Conservation (phyloP, 2,797 vertebrate genomes). For the Euthynnus affinis region DNA sequence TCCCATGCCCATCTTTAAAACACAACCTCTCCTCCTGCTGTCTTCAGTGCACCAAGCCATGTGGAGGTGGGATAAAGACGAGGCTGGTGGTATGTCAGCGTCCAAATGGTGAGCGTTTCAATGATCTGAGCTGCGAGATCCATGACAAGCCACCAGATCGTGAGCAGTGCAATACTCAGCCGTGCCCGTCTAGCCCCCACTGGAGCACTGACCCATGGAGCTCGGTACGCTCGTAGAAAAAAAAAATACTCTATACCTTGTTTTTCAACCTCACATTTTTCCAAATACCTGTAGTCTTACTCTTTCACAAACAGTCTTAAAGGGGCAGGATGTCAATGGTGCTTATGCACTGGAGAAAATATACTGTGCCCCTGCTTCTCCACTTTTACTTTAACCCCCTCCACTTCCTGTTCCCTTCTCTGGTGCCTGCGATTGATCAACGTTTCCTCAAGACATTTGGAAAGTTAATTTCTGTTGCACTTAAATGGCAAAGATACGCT, state of each 20-base stretch:
- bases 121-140: conserved; percentile 98
- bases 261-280: conserved; percentile 64
- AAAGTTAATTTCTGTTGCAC: conserved; percentile 72
- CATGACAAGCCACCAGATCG: conserved; percentile 97
- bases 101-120: conserved; percentile 93
- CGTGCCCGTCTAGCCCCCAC: conserved; percentile 91
- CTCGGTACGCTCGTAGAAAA: conserved; percentile 94
- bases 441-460: conserved; percentile 65
- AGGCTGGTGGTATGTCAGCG: conserved; percentile 96
- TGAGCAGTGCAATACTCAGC: conserved; percentile 96
- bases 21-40: conserved; percentile 27
- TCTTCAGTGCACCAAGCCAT: conserved; percentile 93
- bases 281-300: conserved; percentile 53
- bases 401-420: conserved; percentile 60
- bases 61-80: conserved; percentile 93
- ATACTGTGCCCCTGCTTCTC: conserved; percentile 47
- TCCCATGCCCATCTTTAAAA: conserved; percentile 19
- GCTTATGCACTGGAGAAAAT: conserved; percentile 59
- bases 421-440: conserved; percentile 63
- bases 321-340: conserved; percentile 52
- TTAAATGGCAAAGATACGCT: conserved; percentile 66
- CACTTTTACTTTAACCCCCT: conserved; percentile 59
- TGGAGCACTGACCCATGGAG: conserved; percentile 98
- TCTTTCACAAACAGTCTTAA: conserved; percentile 57
- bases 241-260: conserved; percentile 63